phyloP scores from a whole-genome alignment of 2,113 vertebrate species.

The Clarias batrachus region DNA sequence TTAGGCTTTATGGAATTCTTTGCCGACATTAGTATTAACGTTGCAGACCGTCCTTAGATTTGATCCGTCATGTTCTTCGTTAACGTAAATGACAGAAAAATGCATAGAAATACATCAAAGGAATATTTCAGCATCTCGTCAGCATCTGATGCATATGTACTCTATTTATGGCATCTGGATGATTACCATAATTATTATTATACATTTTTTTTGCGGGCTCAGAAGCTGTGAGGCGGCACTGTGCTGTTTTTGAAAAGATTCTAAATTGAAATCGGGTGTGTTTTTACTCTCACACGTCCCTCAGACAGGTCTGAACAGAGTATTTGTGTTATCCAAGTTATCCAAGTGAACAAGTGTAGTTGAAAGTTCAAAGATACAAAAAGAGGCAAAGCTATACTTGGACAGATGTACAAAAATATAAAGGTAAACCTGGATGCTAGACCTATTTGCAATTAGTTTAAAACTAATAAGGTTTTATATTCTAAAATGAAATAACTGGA shows the following conservation, averaged over 20 bases:
- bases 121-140: neutral
- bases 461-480: neutral
- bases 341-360: neutral
- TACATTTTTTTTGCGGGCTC: neutral
- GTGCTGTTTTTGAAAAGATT: neutral
- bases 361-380: neutral
- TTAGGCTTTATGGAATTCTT: constrained; percentile 13
- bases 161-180: neutral
- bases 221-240: neutral
- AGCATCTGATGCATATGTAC: neutral
- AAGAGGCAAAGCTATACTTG: neutral
- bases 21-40: neutral
- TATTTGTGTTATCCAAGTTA: neutral
- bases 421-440: neutral
- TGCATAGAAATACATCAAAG: neutral
- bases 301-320: neutral
- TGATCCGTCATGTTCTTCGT: constrained; percentile 1
- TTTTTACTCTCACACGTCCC: neutral
- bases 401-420: neutral
- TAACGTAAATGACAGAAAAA: neutral
- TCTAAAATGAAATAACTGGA: too few species aligned
- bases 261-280: neutral
- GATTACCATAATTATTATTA: neutral
- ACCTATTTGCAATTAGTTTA: neutral
- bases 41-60: constrained; percentile 11